phyloP scores from a whole-genome alignment of 2,797 vertebrate genomes.

The Hyperoplus immaculatus region DNA sequence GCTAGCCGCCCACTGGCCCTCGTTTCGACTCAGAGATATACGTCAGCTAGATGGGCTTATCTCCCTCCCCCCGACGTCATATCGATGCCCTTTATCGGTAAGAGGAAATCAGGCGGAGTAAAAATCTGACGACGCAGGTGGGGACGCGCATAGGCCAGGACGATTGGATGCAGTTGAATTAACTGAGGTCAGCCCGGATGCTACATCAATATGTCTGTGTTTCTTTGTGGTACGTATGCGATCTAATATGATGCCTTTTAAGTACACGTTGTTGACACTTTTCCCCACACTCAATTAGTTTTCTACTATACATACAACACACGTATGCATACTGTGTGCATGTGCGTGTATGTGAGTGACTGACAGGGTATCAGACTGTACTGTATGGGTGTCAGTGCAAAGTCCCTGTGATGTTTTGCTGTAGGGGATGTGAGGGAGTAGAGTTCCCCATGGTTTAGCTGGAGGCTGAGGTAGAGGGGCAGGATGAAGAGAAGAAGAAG shows the following conservation, averaged over 20 bases:
- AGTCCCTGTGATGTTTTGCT: conserved; percentile 55
- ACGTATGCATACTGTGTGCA: neutral
- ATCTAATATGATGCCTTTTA: neutral
- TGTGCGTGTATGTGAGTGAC: conserved; percentile 21
- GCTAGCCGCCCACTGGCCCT: too few species aligned
- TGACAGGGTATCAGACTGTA: conserved; percentile 45
- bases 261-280: neutral
- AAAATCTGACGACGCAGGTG: too few species aligned
- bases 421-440: conserved; percentile 44
- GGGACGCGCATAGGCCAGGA: too few species aligned
- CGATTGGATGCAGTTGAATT: too few species aligned
- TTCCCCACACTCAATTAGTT: neutral
- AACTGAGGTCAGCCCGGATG: too few species aligned
- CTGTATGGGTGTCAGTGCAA: conserved; percentile 39
- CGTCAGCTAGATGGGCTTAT: too few species aligned
- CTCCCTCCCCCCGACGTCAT: too few species aligned
- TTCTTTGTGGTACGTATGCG: conserved; percentile 1
- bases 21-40: too few species aligned
- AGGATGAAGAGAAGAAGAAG: neutral
- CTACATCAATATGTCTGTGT: conserved; percentile 8
- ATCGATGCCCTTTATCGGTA: too few species aligned
- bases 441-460: conserved; percentile 41
- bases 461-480: conserved; percentile 36
- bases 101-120: too few species aligned
- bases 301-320: neutral